A percentile compares a stretch with the other conserved stretches of the same genome.
phyloP scores from a whole-genome alignment of 2,113 vertebrate genomes.

The Onychostruthus taczanowskii region DNA sequence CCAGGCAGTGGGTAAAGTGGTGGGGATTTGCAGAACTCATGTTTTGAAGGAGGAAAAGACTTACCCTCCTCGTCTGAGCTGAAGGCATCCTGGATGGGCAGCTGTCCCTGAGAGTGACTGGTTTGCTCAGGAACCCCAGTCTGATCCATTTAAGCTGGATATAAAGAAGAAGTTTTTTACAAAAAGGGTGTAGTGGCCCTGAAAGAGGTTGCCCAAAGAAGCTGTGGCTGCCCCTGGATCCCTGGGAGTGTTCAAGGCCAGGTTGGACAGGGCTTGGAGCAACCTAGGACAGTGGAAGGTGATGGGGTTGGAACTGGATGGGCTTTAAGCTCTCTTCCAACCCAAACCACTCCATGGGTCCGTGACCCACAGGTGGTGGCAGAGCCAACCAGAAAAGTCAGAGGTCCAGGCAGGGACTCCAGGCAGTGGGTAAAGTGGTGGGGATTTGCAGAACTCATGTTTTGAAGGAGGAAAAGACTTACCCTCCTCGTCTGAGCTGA shows the following conservation, averaged over 20 bases:
- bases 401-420: neutral
- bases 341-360: neutral
- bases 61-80: neutral
- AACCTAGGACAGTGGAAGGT: neutral
- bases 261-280: rapidly evolving
- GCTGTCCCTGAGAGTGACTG: neutral
- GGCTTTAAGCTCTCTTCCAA: neutral
- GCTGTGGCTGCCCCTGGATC: neutral
- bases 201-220: neutral
- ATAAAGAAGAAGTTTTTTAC: neutral
- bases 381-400: neutral
- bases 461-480: neutral
- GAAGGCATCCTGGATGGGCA: neutral
- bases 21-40: neutral
- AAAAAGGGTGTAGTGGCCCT: neutral
- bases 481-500: neutral
- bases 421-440: neutral
- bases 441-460: neutral
- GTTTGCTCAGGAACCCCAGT: neutral
- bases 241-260: neutral
- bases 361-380: neutral
- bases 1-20: neutral
- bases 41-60: neutral
- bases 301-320: neutral
- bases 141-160: neutral